Evolutionary conservation across 2,888 invertebrate species (phyloP).

Genomic region (Drosophila quinaria): DNA sequence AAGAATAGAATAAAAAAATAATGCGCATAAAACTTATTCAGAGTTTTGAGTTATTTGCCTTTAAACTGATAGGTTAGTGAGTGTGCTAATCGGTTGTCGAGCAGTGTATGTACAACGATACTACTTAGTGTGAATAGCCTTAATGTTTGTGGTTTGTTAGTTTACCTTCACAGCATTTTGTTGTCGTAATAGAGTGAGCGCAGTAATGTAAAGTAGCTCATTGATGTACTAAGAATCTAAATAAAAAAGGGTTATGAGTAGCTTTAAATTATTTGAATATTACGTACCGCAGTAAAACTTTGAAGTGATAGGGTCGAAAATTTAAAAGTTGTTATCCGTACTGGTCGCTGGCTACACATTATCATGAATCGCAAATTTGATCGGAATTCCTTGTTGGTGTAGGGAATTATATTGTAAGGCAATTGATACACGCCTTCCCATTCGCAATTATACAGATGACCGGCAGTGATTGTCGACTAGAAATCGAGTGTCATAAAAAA

Average conservation of each 20-base stretch:
- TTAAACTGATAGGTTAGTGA: too few relatives aligned
- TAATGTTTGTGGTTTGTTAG: too few relatives aligned
- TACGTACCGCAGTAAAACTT: constrained; percentile 83
- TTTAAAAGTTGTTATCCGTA: constrained; percentile 71
- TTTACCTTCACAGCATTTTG: too few relatives aligned
- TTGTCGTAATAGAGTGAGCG: constrained; percentile 77
- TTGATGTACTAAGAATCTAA: constrained; percentile 84
- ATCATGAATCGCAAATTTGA: constrained; percentile 81
- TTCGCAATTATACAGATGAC: constrained; percentile 80
- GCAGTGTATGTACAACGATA: too few relatives aligned
- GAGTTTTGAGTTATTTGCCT: too few relatives aligned
- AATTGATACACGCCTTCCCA: constrained; percentile 74
- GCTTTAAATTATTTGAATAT: not conserved
- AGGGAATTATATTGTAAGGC: constrained; percentile 10
- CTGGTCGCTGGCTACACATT: constrained; percentile 82
- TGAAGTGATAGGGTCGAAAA: constrained; percentile 83
- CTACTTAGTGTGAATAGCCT: too few relatives aligned
- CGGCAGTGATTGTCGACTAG: constrained; percentile 78
- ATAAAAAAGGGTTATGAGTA: not conserved
- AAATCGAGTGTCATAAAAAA: not conserved
- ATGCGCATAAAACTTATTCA: too few relatives aligned
- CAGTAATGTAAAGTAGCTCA: constrained; percentile 85
- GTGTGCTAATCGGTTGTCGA: too few relatives aligned
- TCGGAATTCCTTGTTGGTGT: constrained; percentile 69
- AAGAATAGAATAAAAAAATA: too few relatives aligned